phyloP scores from a whole-genome alignment of 2,113 vertebrate genomes.

The Scalopus aquaticus region DNA sequence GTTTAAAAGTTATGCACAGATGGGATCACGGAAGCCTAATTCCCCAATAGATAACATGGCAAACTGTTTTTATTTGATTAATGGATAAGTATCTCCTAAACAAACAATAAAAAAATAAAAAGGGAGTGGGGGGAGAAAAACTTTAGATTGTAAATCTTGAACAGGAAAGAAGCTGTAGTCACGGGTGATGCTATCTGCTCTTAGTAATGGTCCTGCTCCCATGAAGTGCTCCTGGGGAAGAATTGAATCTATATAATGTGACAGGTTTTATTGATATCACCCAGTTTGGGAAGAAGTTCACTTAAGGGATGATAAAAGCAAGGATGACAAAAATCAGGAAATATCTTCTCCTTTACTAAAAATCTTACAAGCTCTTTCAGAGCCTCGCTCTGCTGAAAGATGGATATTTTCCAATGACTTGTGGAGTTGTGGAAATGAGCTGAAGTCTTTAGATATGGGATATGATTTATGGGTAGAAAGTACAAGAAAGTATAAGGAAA shows the following conservation, averaged over 20 bases:
- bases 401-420: background rate
- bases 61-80: background rate
- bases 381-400: background rate
- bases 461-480: background rate
- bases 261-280: background rate
- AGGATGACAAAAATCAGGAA: background rate
- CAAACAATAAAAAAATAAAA: background rate
- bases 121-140: rapidly evolving
- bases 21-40: background rate
- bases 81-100: background rate
- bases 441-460: background rate
- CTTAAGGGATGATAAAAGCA: background rate
- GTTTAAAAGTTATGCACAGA: background rate
- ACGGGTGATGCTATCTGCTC: background rate
- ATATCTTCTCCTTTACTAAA: background rate
- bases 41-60: background rate
- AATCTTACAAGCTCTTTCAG: background rate
- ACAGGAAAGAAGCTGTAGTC: background rate
- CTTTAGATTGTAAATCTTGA: background rate
- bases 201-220: background rate
- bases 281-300: background rate
- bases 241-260: background rate
- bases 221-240: background rate
- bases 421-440: background rate
- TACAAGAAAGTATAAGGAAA: background rate